Evolutionary conservation across 2,888 invertebrate genomes (phyloP).

Genomic region (Entomobrya proxima): DNA sequence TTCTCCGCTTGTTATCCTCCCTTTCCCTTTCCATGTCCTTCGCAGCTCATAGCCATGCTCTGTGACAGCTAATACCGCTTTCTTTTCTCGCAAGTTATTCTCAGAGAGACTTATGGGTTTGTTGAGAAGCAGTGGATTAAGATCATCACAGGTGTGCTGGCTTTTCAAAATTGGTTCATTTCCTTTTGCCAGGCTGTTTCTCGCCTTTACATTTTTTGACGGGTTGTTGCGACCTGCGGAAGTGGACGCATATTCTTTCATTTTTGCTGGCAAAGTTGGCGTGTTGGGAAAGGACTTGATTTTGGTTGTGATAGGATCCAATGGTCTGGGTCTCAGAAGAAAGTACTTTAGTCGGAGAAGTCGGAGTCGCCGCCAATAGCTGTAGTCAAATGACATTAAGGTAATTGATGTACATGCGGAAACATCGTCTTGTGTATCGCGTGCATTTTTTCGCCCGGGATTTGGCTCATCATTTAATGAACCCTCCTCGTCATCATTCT

Average conservation of each 20-base stretch:
- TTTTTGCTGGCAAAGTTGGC: slow-evolving; percentile 63
- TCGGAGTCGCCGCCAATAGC: slow-evolving; percentile 73
- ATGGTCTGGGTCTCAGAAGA: slow-evolving; percentile 71
- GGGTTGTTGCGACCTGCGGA: slow-evolving; percentile 50
- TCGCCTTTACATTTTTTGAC: slow-evolving; percentile 29
- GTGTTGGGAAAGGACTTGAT: slow-evolving; percentile 74
- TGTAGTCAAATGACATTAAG: slow-evolving; percentile 75
- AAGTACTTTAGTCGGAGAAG: slow-evolving; percentile 73
- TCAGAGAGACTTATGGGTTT: slow-evolving; percentile 72
- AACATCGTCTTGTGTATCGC: slow-evolving; percentile 58
- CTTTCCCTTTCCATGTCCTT: slow-evolving; percentile 30
- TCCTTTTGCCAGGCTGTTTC: not conserved
- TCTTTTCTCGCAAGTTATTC: slow-evolving; percentile 67
- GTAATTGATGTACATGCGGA: slow-evolving; percentile 75
- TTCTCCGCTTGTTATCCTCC: slow-evolving; percentile 39
- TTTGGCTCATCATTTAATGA: slow-evolving; percentile 62
- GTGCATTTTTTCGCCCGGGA: slow-evolving; percentile 30
- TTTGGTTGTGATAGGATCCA: slow-evolving; percentile 66
- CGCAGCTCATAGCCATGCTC: slow-evolving; percentile 58
- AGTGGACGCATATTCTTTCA: slow-evolving; percentile 42
- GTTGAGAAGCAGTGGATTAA: slow-evolving; percentile 52
- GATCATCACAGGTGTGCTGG: slow-evolving; percentile 35
- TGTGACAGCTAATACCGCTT: slow-evolving; percentile 52
- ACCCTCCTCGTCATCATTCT: slow-evolving; percentile 70
- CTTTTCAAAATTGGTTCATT: slow-evolving; percentile 52